A percentile compares a stretch with the other conserved stretches of the same genome.
phyloP scores from a whole-genome alignment of 2,888 invertebrate species.

The Spatulosminthurus flaviceps region DNA sequence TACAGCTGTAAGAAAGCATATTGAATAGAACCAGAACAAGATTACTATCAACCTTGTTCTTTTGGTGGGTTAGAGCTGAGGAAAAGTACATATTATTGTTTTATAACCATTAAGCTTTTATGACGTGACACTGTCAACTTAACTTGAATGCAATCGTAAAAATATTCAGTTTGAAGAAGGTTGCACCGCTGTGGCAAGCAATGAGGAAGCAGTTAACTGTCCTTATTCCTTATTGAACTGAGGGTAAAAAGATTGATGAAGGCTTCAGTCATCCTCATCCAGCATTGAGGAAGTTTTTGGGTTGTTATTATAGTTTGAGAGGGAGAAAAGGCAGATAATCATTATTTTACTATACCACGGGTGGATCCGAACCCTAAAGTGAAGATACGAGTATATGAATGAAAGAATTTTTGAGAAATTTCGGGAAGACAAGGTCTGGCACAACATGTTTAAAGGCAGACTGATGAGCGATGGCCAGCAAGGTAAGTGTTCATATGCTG shows the following conservation, averaged over 20 bases:
- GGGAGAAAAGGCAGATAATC: neutral
- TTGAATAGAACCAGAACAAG: too few relatives aligned
- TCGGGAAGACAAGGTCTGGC: constrained; percentile 18
- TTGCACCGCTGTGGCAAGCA: neutral
- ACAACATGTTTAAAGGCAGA: constrained; percentile 24
- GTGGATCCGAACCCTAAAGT: neutral
- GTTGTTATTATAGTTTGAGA: neutral
- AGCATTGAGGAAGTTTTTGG: neutral
- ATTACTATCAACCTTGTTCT: too few relatives aligned
- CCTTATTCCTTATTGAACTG: neutral
- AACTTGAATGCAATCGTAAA: too few relatives aligned
- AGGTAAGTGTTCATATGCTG: constrained; percentile 30
- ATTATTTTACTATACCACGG: neutral
- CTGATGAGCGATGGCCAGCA: constrained; percentile 31
- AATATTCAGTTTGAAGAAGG: too few relatives aligned
- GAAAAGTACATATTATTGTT: too few relatives aligned
- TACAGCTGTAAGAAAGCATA: too few relatives aligned
- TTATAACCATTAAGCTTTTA: too few relatives aligned
- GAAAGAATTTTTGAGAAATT: constrained; percentile 2
- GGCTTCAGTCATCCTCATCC: neutral
- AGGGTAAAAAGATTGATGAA: neutral
- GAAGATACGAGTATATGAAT: neutral
- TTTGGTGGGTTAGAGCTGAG: too few relatives aligned
- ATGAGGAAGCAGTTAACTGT: neutral
- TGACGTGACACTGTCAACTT: too few relatives aligned